Evolutionary conservation across 1,140 invertebrate species (phyloP), one percentile per base, ranked within the genome.

Genomic region (Chlorops oryzae): DNA sequence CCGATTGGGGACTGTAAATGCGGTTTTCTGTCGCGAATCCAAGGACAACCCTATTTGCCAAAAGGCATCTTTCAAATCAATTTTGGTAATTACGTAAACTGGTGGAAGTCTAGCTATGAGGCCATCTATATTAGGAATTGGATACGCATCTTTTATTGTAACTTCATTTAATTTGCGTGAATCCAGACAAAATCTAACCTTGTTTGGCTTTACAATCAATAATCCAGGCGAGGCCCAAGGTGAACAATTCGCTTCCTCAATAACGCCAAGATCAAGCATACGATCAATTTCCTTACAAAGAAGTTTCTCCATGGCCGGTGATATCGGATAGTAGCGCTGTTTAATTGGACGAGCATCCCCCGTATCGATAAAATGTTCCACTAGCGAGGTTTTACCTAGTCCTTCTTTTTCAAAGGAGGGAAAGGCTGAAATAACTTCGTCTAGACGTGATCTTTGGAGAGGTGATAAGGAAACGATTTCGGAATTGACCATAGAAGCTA

Each of bases 1-100:
- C 5, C 32, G 10, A 27, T 20, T 20, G 13, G 44, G 32, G 5
- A 45, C n/a, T 50, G 51, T 63, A 52, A 76, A 76, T 3, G 71
- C 74, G 0, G 75, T 78, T 41, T 74, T 75, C 24, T 62, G 47
- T 37, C 52, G 55, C 12, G 51, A 59, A 6, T 48, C 45, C 6
- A 52, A 27, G 2, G 50, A 54, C 2, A 74, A 17, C 0, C 58
- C 59, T 2, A 74, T 57, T 48, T 74, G 65, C 55, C 57, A 64
- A 46, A 59, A 73, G 2, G 62, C 67, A 15, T 61, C 51, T 6
- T 39, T 38, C 20, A 47, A 20, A 37, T 47, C 28, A 20, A 47
- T 7, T 15, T 17, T 22, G 15, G 28, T 18, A 9, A 69, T 39
- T 46, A 51, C 61, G 10, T 25, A 22, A 2, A 61, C 55, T 10